phyloP scores from a whole-genome alignment of 2,888 invertebrate genomes.

The Callyntrura sp. region DNA sequence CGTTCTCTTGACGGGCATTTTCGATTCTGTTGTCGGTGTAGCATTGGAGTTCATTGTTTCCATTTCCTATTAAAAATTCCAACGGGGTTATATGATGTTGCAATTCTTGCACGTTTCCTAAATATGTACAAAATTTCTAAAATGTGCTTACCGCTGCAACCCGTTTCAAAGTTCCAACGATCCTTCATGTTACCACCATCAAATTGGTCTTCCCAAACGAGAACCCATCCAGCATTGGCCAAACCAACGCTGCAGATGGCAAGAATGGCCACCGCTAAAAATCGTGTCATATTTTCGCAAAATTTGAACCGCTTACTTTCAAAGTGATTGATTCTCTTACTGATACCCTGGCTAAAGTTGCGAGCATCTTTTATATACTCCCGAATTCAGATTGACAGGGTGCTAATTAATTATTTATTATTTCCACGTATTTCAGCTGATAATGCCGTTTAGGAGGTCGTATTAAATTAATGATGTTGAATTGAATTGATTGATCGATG shows the following conservation, averaged over 20 bases:
- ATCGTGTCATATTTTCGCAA: constrained; percentile 54
- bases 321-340: not conserved
- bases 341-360: not conserved
- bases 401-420: constrained; percentile 5
- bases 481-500: not conserved
- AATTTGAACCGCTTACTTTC: not conserved
- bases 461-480: no score
- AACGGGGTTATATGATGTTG: not conserved
- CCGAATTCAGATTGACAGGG: no score
- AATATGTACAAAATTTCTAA: not conserved
- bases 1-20: constrained; percentile 80
- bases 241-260: constrained; percentile 60
- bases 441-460: not conserved
- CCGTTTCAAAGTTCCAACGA: constrained; percentile 81
- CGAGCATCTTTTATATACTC: not conserved
- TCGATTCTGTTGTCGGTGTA: constrained; percentile 80
- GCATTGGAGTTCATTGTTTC: constrained; percentile 83
- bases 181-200: constrained; percentile 81
- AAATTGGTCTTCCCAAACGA: constrained; percentile 81
- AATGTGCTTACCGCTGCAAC: constrained; percentile 77
- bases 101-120: not conserved
- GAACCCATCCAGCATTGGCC: constrained; percentile 73
- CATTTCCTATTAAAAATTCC: constrained; percentile 68
- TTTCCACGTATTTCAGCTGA: not conserved
- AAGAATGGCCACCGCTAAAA: constrained; percentile 37